phyloP scores from a whole-genome alignment of 2,797 vertebrate species.

The Siniperca scherzeri region DNA sequence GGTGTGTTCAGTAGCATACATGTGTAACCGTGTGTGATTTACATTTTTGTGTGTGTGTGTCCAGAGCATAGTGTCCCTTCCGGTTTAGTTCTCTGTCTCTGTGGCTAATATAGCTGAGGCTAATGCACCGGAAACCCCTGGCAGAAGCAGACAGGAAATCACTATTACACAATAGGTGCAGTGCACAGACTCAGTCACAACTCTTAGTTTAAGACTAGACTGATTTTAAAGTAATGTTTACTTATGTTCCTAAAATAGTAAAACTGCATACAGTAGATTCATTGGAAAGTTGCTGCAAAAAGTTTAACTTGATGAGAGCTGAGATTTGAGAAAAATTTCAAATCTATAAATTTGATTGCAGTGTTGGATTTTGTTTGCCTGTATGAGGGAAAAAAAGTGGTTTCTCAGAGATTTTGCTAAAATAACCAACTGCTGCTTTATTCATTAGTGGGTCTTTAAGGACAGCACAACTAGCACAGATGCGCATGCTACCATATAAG shows the following conservation, averaged over 20 bases:
- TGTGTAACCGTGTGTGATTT: neutral
- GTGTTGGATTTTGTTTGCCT: neutral
- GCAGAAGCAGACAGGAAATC: constrained; percentile 25
- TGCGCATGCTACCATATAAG: neutral
- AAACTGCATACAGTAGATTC: neutral
- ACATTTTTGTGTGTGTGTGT: neutral
- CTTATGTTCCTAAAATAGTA: neutral
- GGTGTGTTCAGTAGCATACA: neutral
- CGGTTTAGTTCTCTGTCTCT: neutral
- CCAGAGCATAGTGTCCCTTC: neutral
- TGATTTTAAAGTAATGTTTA: neutral
- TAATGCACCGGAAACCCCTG: constrained; percentile 1
- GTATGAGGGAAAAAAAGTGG: neutral
- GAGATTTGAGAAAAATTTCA: neutral
- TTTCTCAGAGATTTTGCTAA: neutral
- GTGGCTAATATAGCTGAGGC: neutral
- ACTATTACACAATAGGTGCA: constrained; percentile 13
- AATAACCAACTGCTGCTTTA: neutral
- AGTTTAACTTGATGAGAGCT: neutral
- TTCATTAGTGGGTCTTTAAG: neutral
- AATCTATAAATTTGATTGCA: neutral
- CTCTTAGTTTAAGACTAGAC: neutral
- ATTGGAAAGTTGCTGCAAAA: neutral
- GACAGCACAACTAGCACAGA: neutral
- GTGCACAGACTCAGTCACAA: neutral